Conservation (phyloP, 2,888 invertebrate species). For the Nymphalis c-album region DNA sequence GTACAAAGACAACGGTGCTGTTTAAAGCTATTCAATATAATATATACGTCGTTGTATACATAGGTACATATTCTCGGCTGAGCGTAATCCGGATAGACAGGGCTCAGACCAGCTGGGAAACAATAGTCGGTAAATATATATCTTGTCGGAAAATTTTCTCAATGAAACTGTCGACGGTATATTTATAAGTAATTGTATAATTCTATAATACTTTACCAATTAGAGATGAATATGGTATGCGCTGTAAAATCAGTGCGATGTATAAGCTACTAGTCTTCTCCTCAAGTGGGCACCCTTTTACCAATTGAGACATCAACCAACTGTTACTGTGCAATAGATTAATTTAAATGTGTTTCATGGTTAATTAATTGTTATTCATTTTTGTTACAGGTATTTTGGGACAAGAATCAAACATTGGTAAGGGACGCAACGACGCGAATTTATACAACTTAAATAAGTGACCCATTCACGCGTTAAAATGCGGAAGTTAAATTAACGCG, state of each 20-base stretch:
- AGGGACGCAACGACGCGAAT: slow-evolving; percentile 44
- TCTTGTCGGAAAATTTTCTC: slow-evolving; percentile 26
- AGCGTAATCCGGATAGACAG: slow-evolving; percentile 36
- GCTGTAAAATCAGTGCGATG: too few relatives aligned
- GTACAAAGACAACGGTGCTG: slow-evolving; percentile 31
- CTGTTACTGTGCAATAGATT: background rate
- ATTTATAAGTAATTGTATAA: background rate
- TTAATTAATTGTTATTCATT: slow-evolving; percentile 21
- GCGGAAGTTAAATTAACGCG: background rate
- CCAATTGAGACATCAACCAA: too few relatives aligned
- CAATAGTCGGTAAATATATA: slow-evolving; percentile 22
- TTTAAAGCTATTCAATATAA: slow-evolving; percentile 25
- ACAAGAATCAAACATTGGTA: slow-evolving; percentile 56
- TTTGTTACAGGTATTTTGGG: slow-evolving; percentile 78
- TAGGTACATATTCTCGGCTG: slow-evolving; percentile 30
- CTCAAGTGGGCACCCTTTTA: too few relatives aligned
- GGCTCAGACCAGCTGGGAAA: slow-evolving; percentile 30
- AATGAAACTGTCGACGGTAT: slow-evolving; percentile 9
- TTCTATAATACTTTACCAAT: background rate
- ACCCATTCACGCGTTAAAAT: background rate
- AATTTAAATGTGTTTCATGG: background rate
- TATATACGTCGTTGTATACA: slow-evolving; percentile 18
- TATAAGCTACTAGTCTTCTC: too few relatives aligned
- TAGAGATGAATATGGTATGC: background rate
- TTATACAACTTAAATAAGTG: background rate